phyloP scores from a whole-genome alignment of 2,113 vertebrate genomes.

The Numenius arquata region DNA sequence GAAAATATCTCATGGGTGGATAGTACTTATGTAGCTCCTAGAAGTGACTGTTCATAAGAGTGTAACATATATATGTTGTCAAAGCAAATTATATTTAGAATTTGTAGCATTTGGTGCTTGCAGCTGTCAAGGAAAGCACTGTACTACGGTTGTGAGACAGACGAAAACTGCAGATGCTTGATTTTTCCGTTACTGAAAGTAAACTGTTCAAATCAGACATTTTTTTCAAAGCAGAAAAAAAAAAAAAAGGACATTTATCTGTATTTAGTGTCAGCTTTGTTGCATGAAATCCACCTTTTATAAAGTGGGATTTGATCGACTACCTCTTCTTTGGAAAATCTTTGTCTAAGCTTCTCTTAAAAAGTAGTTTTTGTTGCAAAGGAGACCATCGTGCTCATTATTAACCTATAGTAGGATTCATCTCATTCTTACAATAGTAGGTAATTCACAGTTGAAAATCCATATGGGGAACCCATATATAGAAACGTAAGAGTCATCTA shows the following conservation, averaged over 20 bases:
- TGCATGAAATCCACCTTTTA: background rate
- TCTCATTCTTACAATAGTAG: background rate
- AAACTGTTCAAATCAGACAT: conserved; percentile 2
- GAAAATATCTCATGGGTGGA: background rate
- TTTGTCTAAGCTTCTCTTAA: background rate
- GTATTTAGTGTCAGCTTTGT: background rate
- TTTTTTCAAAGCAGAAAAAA: background rate
- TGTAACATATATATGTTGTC: background rate
- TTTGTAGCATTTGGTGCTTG: background rate
- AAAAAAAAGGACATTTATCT: background rate
- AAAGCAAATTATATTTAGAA: conserved; percentile 32
- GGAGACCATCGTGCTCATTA: background rate
- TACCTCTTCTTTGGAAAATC: background rate
- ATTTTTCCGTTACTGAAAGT: background rate
- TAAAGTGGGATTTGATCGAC: background rate
- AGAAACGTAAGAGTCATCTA: background rate
- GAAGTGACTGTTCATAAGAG: background rate
- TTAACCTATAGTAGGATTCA: background rate
- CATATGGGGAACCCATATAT: background rate
- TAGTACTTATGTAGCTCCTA: background rate
- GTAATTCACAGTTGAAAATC: background rate
- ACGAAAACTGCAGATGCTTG: conserved; percentile 27
- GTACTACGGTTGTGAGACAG: conserved; percentile 25
- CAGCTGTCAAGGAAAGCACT: conserved; percentile 38
- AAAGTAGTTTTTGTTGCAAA: background rate